Percentiles rank a stretch among this genome's conserved stretches.
These are phyloP conservation scores for Liodrosophila aerea DNA, from an alignment of 2,888 invertebrate species.

Conservation along the genomic window DNA sequence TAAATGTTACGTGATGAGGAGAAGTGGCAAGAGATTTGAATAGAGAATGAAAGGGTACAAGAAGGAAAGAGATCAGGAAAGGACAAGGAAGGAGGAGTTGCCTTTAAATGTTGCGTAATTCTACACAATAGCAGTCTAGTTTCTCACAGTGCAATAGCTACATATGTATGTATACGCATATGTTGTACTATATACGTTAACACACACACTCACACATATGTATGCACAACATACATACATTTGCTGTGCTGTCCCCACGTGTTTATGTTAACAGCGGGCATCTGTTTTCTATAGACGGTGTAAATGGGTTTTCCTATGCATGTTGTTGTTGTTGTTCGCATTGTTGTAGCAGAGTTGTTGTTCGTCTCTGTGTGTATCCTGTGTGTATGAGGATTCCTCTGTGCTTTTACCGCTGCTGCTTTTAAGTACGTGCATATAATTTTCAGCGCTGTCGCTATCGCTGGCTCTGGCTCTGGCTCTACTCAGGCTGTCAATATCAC, in stretches of 20 bases:
- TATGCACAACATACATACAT: slow-evolving; percentile 1
- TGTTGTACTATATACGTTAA: slow-evolving; percentile 16
- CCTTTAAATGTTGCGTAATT: too few relatives aligned
- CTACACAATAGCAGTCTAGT: neutral
- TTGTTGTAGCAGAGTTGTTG: neutral
- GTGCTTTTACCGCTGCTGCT: slow-evolving; percentile 39
- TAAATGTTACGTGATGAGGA: too few relatives aligned
- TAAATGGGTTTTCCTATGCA: slow-evolving; percentile 27
- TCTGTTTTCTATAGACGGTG: slow-evolving; percentile 54
- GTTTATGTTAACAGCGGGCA: slow-evolving; percentile 50
- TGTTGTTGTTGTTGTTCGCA: neutral
- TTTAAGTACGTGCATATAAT: slow-evolving; percentile 76
- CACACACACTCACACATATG: slow-evolving; percentile 1
- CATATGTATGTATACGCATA: neutral
- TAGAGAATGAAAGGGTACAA: too few relatives aligned
- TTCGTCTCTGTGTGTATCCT: slow-evolving; percentile 4
- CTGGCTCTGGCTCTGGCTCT: slow-evolving; percentile 32
- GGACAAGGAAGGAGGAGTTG: too few relatives aligned
- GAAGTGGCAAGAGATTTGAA: too few relatives aligned
- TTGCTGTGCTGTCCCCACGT: slow-evolving; percentile 24
- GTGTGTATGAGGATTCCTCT: slow-evolving; percentile 10
- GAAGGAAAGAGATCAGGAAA: too few relatives aligned
- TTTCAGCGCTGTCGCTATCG: slow-evolving; percentile 50
- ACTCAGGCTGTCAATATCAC: slow-evolving; percentile 71
- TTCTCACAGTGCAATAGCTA: neutral